phyloP scores from a whole-genome alignment of 2,888 invertebrate genomes.

The Drosophila anceps region DNA sequence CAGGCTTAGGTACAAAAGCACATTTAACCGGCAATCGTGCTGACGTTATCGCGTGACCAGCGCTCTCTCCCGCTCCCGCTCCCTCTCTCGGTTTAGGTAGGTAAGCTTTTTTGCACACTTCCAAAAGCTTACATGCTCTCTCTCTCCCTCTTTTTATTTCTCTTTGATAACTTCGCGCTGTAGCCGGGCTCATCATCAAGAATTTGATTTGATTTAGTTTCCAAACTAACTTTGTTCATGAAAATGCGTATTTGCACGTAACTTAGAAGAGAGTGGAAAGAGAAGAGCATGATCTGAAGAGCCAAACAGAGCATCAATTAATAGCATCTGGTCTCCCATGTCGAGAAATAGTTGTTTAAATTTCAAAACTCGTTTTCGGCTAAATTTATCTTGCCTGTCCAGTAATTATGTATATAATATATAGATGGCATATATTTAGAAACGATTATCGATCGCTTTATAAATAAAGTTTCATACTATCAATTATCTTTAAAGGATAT shows the following conservation, averaged over 20 bases:
- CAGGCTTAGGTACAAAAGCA: background rate
- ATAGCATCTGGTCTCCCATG: background rate
- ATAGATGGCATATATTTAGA: no score
- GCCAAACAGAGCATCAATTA: conserved; percentile 6
- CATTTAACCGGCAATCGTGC: background rate
- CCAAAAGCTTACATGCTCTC: background rate
- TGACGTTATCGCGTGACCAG: background rate
- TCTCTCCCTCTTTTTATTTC: background rate
- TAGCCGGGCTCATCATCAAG: conserved; percentile 5
- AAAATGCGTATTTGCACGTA: background rate
- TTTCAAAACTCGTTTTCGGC: background rate
- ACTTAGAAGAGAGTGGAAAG: background rate
- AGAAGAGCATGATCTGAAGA: background rate
- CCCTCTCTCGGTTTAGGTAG: background rate
- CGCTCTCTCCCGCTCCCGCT: background rate
- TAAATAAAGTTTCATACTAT: no score
- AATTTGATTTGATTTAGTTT: conserved; percentile 39
- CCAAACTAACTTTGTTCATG: conserved; percentile 29
- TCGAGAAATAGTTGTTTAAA: background rate
- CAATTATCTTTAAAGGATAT: no score
- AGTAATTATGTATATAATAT: background rate
- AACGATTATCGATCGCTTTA: no score
- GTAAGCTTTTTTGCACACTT: background rate
- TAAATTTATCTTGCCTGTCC: background rate
- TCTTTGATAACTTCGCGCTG: conserved; percentile 11